A percentile compares a stretch with the other conserved stretches of the same genome.
Conservation (phyloP, 2,113 vertebrate genomes). For the Cairina moschata region DNA sequence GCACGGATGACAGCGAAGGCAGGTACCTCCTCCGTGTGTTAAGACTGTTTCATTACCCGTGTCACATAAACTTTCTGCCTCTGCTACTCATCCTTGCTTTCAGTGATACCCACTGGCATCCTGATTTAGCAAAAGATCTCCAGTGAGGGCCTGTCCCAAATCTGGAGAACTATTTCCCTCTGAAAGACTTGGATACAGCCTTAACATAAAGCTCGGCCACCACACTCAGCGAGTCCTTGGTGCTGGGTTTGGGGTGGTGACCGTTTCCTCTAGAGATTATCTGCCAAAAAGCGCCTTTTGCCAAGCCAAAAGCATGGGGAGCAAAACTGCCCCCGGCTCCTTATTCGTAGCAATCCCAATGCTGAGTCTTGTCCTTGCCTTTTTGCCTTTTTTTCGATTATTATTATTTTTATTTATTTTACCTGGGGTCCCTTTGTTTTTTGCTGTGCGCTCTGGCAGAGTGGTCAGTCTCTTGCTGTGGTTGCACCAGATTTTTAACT, state of each 20-base stretch:
- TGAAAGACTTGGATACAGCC: conserved; percentile 41
- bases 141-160: not conserved
- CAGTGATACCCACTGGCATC: not conserved
- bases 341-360: not conserved
- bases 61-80: conserved; percentile 14
- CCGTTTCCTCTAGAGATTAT: not conserved
- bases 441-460: not conserved
- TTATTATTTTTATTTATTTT: not conserved
- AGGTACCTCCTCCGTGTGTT: not conserved
- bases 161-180: not conserved
- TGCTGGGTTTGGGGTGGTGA: not conserved
- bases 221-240: not conserved
- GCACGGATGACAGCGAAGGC: not conserved
- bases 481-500: not conserved
- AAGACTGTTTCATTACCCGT: not conserved
- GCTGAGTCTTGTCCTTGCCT: not conserved
- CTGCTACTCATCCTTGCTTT: not conserved
- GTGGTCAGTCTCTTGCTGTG: not conserved
- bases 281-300: conserved; percentile 55
- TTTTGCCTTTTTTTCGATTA: not conserved
- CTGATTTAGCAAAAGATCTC: not conserved
- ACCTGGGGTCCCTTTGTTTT: not conserved
- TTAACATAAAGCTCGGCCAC: conserved; percentile 25
- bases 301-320: conserved; percentile 2
- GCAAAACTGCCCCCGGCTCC: not conserved